A percentile compares a stretch with the other conserved stretches of the same genome.
Evolutionary conservation across 92 coral and sea anemone species (phyloP).

Genomic region (Heteractis magnifica): DNA sequence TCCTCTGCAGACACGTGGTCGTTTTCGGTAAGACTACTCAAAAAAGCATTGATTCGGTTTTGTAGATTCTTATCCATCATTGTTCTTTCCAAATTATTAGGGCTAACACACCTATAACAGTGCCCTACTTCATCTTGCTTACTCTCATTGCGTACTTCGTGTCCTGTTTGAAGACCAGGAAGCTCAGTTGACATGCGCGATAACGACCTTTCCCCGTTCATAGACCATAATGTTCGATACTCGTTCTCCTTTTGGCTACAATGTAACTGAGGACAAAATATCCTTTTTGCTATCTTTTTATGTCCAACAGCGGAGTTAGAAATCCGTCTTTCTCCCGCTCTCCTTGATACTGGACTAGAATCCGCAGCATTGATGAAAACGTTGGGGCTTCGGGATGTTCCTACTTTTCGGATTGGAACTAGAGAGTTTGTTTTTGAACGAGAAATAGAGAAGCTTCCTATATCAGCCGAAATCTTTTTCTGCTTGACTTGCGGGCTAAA

Average conservation of each 20-base stretch:
- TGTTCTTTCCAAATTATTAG: constrained; percentile 9
- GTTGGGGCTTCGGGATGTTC: neutral
- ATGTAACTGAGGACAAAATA: neutral
- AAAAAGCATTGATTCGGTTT: constrained; percentile 13
- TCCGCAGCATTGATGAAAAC: neutral
- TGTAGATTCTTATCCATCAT: constrained; percentile 31
- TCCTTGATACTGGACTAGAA: neutral
- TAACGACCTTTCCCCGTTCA: constrained; percentile 7
- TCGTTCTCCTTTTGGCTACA: neutral
- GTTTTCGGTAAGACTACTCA: constrained; percentile 10
- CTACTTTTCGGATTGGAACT: neutral
- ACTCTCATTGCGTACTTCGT: neutral
- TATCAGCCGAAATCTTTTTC: neutral
- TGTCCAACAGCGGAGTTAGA: constrained; percentile 10
- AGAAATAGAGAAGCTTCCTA: neutral
- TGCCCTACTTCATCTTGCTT: neutral
- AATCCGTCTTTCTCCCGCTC: neutral
- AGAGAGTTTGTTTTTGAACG: neutral
- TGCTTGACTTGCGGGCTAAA: neutral
- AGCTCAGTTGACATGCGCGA: constrained; percentile 14
- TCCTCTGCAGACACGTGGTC: constrained; percentile 2
- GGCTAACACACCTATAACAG: constrained; percentile 11
- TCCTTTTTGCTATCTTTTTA: neutral
- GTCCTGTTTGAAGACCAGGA: constrained; percentile 10
- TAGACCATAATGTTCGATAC: neutral